A percentile compares a stretch with the other conserved stretches of the same genome.
These are phyloP conservation scores for Isaurus tuberculatus DNA, from an alignment of 92 coral and sea anemone species.

Conservation along the genomic window DNA sequence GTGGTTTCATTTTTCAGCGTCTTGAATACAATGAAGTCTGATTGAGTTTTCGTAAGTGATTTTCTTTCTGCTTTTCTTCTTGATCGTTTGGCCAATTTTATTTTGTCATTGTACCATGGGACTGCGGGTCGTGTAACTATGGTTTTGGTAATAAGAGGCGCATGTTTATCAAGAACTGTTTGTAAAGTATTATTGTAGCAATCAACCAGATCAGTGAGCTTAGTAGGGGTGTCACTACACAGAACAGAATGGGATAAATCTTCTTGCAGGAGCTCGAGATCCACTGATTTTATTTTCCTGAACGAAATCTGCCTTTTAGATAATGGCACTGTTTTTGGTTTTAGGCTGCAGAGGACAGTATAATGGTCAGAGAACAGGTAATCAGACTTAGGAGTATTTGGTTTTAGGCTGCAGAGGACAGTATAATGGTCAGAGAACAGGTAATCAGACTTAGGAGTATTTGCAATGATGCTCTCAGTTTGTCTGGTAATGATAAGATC, in stretches of 20 bases:
- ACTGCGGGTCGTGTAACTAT: constrained; percentile 40
- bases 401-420: constrained; percentile 50
- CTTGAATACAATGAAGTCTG: constrained; percentile 52
- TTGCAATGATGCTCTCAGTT: constrained; percentile 44
- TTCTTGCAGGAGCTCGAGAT: constrained; percentile 40
- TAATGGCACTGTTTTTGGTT: constrained; percentile 47
- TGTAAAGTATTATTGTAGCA: constrained; percentile 51
- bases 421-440: constrained; percentile 56
- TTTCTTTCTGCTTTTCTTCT: constrained; percentile 52
- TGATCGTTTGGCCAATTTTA: constrained; percentile 46
- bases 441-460: constrained; percentile 33
- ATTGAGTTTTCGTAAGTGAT: constrained; percentile 35
- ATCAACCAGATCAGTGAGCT: constrained; percentile 49
- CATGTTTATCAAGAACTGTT: constrained; percentile 32
- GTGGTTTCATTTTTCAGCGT: constrained; percentile 40
- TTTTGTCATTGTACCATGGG: constrained; percentile 54
- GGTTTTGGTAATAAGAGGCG: constrained; percentile 42
- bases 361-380: constrained; percentile 53
- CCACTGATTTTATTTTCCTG: constrained; percentile 48
- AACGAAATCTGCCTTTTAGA: constrained; percentile 39
- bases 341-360: constrained; percentile 52
- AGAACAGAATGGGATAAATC: constrained; percentile 51
- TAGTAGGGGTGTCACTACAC: constrained; percentile 48
- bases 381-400: constrained; percentile 43
- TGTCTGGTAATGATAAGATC: constrained; percentile 54